These are phyloP conservation scores for Drosophila hydei DNA, from an alignment of 1,140 invertebrate species.

Conservation along the genomic window DNA sequence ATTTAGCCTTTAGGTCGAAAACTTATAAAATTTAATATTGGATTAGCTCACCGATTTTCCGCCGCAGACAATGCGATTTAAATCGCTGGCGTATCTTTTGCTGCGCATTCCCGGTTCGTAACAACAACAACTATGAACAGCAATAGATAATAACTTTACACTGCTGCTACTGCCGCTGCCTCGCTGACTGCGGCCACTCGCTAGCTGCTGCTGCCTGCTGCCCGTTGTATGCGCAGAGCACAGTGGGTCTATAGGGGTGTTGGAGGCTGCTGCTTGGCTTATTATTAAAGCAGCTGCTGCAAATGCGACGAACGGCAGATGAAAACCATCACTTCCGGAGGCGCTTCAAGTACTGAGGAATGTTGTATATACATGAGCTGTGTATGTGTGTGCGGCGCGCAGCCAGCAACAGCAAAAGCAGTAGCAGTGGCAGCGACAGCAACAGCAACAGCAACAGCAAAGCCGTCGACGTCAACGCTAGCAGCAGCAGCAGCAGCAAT, in stretches of 20 bases:
- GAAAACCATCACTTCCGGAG: conserved; percentile 83
- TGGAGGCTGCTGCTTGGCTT: conserved; percentile 7
- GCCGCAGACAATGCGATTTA: conserved; percentile 65
- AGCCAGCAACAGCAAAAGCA: conserved; percentile 30
- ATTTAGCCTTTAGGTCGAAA: conserved; percentile 20
- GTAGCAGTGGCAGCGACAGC: conserved; percentile 26
- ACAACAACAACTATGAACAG: conserved; percentile 20
- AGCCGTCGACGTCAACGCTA: conserved; percentile 10
- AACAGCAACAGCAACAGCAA: conserved; percentile 4
- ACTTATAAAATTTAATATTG: conserved; percentile 27
- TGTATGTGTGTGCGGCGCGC: conserved; percentile 20
- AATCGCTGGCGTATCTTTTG: conserved; percentile 76
- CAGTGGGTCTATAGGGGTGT: neutral
- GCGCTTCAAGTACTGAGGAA: conserved; percentile 83
- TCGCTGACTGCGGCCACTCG: neutral
- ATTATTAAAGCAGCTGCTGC: conserved; percentile 47
- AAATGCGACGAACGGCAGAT: conserved; percentile 70
- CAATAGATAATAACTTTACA: conserved; percentile 13
- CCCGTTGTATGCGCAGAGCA: conserved; percentile 2
- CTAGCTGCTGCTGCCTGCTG: conserved; percentile 3
- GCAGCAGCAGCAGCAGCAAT: conserved; percentile 10
- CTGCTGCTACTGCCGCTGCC: neutral
- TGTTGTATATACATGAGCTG: conserved; percentile 71
- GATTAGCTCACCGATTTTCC: conserved; percentile 76
- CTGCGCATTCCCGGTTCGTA: conserved; percentile 57